Evolutionary conservation across 2,113 vertebrate genomes (phyloP).

Genomic region (Prietella phreatophila): DNA sequence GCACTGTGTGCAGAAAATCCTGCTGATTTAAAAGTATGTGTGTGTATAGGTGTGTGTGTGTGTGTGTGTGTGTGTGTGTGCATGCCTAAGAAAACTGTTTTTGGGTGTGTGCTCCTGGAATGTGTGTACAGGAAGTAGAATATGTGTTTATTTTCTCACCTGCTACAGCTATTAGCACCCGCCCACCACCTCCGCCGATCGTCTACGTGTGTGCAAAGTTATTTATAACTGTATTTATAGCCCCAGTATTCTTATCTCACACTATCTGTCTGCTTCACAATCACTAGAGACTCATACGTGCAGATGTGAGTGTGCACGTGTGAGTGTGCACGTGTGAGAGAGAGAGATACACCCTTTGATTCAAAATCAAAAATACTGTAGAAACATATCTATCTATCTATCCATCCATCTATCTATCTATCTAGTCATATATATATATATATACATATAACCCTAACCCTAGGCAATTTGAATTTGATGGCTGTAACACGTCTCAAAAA

Average conservation of each 20-base stretch:
- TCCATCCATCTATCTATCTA: no score
- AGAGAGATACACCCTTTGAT: not conserved
- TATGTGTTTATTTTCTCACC: not conserved
- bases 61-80: constrained; percentile 22
- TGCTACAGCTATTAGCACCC: not conserved
- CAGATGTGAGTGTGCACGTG: not conserved
- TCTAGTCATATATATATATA: no score
- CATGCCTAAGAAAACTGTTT: not conserved
- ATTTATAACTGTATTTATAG: constrained; percentile 22
- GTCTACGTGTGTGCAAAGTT: not conserved
- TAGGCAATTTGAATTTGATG: no score
- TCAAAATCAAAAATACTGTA: not conserved
- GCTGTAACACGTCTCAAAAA: no score
- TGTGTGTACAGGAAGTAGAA: not conserved
- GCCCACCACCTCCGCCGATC: not conserved
- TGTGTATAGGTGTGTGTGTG: constrained; percentile 34
- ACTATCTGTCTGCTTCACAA: not conserved
- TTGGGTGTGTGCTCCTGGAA: not conserved
- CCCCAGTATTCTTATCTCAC: not conserved
- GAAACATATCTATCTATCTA: not conserved
- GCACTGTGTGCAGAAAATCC: constrained; percentile 19
- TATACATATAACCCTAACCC: no score
- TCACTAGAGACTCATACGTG: not conserved
- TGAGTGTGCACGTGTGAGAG: not conserved
- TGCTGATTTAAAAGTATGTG: not conserved